Base-by-base conservation (phyloP, 53 echinoderm and acorn worm species). In the Temnopleurus reevesii region DNA sequence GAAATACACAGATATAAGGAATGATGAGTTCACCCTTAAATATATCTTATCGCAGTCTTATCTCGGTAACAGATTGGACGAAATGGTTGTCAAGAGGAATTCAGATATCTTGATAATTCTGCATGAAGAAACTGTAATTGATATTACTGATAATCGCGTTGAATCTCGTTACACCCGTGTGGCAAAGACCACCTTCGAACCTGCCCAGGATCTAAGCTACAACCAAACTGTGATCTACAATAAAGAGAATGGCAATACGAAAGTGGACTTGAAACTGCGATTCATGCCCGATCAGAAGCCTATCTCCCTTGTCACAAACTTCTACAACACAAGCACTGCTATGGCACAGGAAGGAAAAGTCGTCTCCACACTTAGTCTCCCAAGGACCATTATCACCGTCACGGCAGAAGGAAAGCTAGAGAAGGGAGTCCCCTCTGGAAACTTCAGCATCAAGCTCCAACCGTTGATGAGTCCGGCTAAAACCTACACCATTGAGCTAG, bases 361-460 rank as follows among this genome's bases (percentile, higher is more conserved):
- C 1, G 51, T 45, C 21, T 17, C 87, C 87, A 87, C 87, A 33
- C 65, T 87, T 3, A 47, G 9, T 2, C 53, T 87, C 9, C 65
- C 46, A 31, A 64, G 19, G 46, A 64, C 64, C 33, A 26, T 31
- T 71, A 66, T 87, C 71, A 87, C 87, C n/a, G n/a, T 66, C 31
- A 9, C 31, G 30, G 4, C 71, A 33, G 65, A 47, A 26, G 87
- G 87, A 45, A 87, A 87, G 53, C 12, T 65, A 0, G 87, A 87
- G 71, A 66, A 21, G 46, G 87, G 87, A 23, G 87, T 87, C 87
- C 87, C 87, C 3, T 64, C 87, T 19, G 87, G 66, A 23, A 87
- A 64, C 71, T 19, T 87, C 46, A 87, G 71, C 87, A 64, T 87
- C 53, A 87, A 64, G 33, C 31, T 87, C 66, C 38, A 15, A 15